A percentile compares a stretch with the other conserved stretches of the same genome.
phyloP scores from a whole-genome alignment of 2,888 invertebrate genomes.

The Epiperipatus broadwayi region DNA sequence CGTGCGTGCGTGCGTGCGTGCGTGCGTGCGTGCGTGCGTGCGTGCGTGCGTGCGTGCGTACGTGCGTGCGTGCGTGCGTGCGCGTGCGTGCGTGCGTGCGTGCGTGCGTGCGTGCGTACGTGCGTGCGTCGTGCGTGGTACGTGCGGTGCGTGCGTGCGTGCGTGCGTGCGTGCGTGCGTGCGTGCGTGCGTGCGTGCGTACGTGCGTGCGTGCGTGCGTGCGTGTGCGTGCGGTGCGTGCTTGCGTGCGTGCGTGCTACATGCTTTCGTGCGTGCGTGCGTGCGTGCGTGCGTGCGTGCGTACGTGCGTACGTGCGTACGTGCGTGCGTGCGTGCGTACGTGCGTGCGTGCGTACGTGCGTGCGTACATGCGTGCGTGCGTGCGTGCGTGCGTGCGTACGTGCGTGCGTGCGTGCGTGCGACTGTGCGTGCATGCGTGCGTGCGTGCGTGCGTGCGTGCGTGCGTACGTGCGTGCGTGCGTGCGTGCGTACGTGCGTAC shows the following conservation, averaged over 20 bases:
- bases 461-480: slow-evolving; percentile 11
- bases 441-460: slow-evolving; percentile 8
- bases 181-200: slow-evolving; percentile 4
- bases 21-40: slow-evolving; percentile 7
- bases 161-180: slow-evolving; percentile 1
- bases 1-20: slow-evolving; percentile 3
- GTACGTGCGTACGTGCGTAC: not conserved
- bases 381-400: slow-evolving; percentile 10
- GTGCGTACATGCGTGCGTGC: slow-evolving; percentile 10
- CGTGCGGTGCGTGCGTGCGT: slow-evolving; percentile 5
- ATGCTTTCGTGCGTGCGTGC: slow-evolving; percentile 4
- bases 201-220: not conserved
- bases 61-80: not conserved
- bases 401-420: slow-evolving; percentile 10
- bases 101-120: slow-evolving; percentile 13
- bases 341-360: slow-evolving; percentile 11
- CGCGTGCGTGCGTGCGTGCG: slow-evolving; percentile 11
- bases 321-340: not conserved
- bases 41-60: slow-evolving; percentile 1
- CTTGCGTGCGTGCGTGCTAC: slow-evolving; percentile 1
- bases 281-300: slow-evolving; percentile 5
- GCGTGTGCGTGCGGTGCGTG: too few species aligned
- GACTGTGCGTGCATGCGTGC: too few species aligned
- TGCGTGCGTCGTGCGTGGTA: slow-evolving; percentile 7
- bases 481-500: slow-evolving; percentile 10